Evolutionary conservation across 2,888 invertebrate species (phyloP).

Genomic region (Tyria jacobaeae): DNA sequence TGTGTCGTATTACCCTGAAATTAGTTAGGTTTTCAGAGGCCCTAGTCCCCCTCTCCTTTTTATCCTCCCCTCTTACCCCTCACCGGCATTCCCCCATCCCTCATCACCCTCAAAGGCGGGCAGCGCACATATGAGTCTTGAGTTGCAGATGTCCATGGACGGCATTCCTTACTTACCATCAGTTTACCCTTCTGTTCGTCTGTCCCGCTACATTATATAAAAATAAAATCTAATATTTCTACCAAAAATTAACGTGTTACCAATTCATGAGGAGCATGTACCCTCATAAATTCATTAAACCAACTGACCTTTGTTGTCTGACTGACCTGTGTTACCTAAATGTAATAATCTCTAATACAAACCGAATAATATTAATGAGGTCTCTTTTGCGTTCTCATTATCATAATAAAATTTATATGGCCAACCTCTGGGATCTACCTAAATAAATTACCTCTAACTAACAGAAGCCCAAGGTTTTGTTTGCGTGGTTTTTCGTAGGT

Average conservation of each 20-base stretch:
- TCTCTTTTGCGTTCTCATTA: constrained; percentile 17
- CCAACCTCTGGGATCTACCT: background rate
- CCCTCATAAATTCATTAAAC: constrained; percentile 32
- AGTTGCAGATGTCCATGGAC: no score
- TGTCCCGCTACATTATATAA: no score
- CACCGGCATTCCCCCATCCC: no score
- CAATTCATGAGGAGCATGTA: background rate
- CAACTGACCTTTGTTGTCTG: constrained; percentile 40
- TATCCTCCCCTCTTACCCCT: no score
- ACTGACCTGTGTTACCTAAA: constrained; percentile 38
- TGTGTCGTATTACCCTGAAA: no score
- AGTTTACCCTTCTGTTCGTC: no score
- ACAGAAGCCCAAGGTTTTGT: background rate
- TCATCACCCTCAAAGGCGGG: no score
- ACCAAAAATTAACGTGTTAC: background rate
- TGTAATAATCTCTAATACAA: constrained; percentile 34
- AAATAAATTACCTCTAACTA: constrained; percentile 15
- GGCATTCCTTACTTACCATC: no score
- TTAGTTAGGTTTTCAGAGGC: no score
- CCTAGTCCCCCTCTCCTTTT: no score
- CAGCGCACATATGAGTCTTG: no score
- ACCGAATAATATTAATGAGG: constrained; percentile 28
- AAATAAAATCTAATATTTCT: no score
- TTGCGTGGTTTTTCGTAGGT: background rate
- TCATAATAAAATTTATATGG: constrained; percentile 17